Evolutionary conservation across 2,888 invertebrate genomes (phyloP).

Genomic region (Pterobdella sp.): DNA sequence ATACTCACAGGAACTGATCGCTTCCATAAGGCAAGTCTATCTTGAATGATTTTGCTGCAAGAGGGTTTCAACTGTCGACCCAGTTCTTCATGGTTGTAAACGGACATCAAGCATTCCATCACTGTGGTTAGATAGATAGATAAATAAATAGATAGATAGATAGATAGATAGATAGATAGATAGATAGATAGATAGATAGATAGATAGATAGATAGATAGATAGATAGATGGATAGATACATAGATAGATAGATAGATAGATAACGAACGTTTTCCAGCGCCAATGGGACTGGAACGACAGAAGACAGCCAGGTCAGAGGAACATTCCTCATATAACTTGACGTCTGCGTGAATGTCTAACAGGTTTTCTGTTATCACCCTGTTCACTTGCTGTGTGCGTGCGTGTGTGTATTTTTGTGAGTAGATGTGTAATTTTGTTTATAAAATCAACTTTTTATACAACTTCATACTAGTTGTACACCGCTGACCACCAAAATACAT

Average conservation of each 20-base stretch:
- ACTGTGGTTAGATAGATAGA: constrained; percentile 34
- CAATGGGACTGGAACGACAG: constrained; percentile 63
- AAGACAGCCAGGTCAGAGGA: constrained; percentile 61
- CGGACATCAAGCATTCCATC: constrained; percentile 51
- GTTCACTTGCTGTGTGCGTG: constrained; percentile 67
- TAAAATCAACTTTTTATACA: no score
- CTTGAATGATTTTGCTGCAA: constrained; percentile 71
- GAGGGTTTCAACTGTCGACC: constrained; percentile 61
- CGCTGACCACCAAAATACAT: background rate
- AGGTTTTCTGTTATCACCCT: constrained; percentile 73
- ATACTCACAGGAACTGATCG: constrained; percentile 62
- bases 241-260: background rate
- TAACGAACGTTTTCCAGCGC: constrained; percentile 70
- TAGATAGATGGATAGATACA: no score
- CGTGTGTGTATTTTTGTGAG: constrained; percentile 50
- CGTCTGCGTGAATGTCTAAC: constrained; percentile 90
- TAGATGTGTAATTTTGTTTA: no score
- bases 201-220: background rate
- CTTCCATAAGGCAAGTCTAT: constrained; percentile 80
- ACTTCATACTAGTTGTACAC: background rate
- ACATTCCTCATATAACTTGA: constrained; percentile 78
- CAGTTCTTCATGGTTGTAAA: constrained; percentile 58
- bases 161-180: background rate
- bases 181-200: background rate
- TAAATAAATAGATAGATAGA: background rate